These are phyloP conservation scores for Leucoma salicis DNA, from an alignment of 2,888 invertebrate species.

Conservation along the genomic window DNA sequence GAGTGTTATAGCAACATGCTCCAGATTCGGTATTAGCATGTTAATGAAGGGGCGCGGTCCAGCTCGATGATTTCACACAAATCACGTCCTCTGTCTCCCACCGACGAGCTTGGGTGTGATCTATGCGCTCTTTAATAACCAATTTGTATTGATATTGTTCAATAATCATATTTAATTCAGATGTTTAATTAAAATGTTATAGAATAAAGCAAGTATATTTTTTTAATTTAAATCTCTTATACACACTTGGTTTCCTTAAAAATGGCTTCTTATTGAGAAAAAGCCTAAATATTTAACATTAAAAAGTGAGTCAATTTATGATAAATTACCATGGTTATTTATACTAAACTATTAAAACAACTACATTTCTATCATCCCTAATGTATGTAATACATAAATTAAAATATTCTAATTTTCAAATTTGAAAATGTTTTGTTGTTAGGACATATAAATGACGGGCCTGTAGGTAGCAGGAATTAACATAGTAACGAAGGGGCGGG, in stretches of 20 bases:
- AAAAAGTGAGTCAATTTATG: no score
- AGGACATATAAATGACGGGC: conserved; percentile 38
- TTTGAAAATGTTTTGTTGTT: conserved; percentile 20
- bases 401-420: background rate
- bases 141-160: conserved; percentile 72
- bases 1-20: conserved; percentile 42
- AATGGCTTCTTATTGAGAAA: no score
- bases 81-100: conserved; percentile 59
- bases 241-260: no score
- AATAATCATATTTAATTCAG: conserved; percentile 30
- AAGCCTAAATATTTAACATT: no score
- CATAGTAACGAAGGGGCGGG: conserved; percentile 80
- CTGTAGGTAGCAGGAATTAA: conserved; percentile 65
- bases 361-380: no score
- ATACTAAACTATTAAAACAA: no score
- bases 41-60: conserved; percentile 74
- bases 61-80: conserved; percentile 48
- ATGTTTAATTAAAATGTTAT: no score
- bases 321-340: no score
- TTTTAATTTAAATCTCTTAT: no score
- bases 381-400: conserved; percentile 10
- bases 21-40: conserved; percentile 73
- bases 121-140: conserved; percentile 76
- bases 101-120: conserved; percentile 54
- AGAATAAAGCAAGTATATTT: no score